Evolutionary conservation across 1,140 invertebrate genomes (phyloP).

Genomic region (Manduca sexta): DNA sequence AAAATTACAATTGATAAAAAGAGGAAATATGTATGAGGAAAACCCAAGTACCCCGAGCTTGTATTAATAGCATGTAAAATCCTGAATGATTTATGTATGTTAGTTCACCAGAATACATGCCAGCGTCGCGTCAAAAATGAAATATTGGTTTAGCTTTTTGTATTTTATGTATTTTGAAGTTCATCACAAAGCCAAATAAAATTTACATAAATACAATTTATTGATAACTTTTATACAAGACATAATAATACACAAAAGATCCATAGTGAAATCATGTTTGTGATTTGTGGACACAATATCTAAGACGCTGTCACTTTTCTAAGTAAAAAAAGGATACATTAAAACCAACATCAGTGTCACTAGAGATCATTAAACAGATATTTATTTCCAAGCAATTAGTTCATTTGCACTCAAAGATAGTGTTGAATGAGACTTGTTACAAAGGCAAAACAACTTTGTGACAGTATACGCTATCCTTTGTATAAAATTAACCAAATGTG

Average conservation of each 20-base stretch:
- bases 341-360: slow-evolving; percentile 44
- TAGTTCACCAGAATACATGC: too few species aligned
- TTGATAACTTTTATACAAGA: slow-evolving; percentile 67
- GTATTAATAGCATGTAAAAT: too few species aligned
- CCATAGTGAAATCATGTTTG: slow-evolving; percentile 46
- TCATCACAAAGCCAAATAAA: slow-evolving; percentile 71
- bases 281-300: slow-evolving; percentile 45
- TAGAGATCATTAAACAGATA: slow-evolving; percentile 60
- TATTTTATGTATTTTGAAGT: slow-evolving; percentile 70
- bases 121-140: slow-evolving; percentile 34
- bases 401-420: slow-evolving; percentile 34
- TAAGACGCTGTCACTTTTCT: slow-evolving; percentile 41
- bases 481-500: slow-evolving; percentile 69
- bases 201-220: slow-evolving; percentile 70
- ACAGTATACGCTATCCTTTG: slow-evolving; percentile 58
- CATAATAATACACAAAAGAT: slow-evolving; percentile 62
- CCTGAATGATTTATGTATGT: too few species aligned
- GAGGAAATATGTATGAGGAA: too few species aligned
- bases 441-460: slow-evolving; percentile 60
- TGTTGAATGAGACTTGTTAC: slow-evolving; percentile 38
- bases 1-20: too few species aligned
- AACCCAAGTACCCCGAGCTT: neutral
- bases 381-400: slow-evolving; percentile 21
- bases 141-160: slow-evolving; percentile 63
- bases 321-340: slow-evolving; percentile 37